phyloP scores from a whole-genome alignment of 2,797 vertebrate genomes.

The Sebastolobus altivelis region DNA sequence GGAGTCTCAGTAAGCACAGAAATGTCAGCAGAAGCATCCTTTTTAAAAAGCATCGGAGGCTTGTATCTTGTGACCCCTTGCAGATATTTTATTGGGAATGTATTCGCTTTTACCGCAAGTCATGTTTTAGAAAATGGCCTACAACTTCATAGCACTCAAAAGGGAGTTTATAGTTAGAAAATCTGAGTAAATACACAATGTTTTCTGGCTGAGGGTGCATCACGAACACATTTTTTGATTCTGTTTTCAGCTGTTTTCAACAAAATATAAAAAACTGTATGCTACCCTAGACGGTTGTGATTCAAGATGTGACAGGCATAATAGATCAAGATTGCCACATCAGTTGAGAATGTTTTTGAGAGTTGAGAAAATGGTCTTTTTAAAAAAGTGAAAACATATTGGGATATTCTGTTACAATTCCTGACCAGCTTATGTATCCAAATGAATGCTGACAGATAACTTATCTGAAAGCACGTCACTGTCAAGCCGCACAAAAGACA shows the following conservation, averaged over 20 bases:
- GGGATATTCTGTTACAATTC: background rate
- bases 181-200: conserved; percentile 32
- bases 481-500: conserved; percentile 21
- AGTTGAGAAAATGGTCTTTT: background rate
- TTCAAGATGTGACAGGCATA: conserved; percentile 13
- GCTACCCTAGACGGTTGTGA: conserved; percentile 11
- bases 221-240: conserved; percentile 54
- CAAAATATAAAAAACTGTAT: conserved; percentile 43
- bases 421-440: background rate
- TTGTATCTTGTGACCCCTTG: conserved; percentile 14
- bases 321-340: conserved; percentile 32
- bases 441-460: conserved; percentile 5
- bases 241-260: conserved; percentile 47
- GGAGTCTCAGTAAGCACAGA: background rate
- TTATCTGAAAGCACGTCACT: conserved; percentile 9
- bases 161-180: conserved; percentile 31
- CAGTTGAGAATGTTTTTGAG: background rate
- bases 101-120: conserved; percentile 13
- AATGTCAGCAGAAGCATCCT: conserved; percentile 5
- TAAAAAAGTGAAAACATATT: conserved; percentile 42
- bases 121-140: conserved; percentile 9
- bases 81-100: conserved; percentile 46
- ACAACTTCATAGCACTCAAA: conserved; percentile 36
- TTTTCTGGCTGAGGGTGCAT: conserved; percentile 35
- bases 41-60: conserved; percentile 23